Evolutionary conservation across 2,888 invertebrate genomes (phyloP), one percentile per base, ranked within the genome.

Genomic region (Tenodera sinensis): DNA sequence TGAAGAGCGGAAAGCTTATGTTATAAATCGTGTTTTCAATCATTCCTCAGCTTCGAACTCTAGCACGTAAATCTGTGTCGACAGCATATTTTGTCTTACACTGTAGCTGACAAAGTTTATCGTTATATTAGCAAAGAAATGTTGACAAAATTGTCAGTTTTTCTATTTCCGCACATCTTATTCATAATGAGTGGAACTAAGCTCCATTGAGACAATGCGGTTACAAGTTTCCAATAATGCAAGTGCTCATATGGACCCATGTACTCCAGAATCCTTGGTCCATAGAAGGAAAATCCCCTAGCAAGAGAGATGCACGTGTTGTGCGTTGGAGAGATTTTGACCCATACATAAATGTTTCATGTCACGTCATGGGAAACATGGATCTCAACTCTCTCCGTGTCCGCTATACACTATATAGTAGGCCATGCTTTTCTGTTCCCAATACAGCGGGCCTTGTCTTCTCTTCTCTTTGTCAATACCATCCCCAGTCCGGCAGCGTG

Each of bases 401-500:
- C 54, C 87, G n/a, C 81, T 82, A 71, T 85, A 54, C 88, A 85
- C 27, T 85, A 85, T 54, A 47, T 34, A 85, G 85, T 34, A 47
- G 83, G 83, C 83, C 83, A 83, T 28, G 83, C 28, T 28, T 83
- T 83, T 83, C 28, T 28, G 28, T n/a, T 34, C 34, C 34, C 84
- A 34, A 34, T 34, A 84, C 83, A n/a, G 82, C n/a, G 28, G 87
- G 25, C n/a, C 87, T 83, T 83, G 42, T 81, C 47, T 28, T 84
- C 20, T 92, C 88, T 83, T 85, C 88, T 88, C 90, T 90, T 90
- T 90, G 90, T 90, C 89, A 89, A 90, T 89, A 90, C 85, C 28
- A 82, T 88, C 84, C 88, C 84, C 88, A 47, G 47, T 83, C 83
- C 84, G 85, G 88, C 84, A 42, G 85, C 90, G 90, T 90, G 90